Base-by-base conservation (phyloP, 2,113 vertebrate species). In the Engraulis encrasicolus region DNA sequence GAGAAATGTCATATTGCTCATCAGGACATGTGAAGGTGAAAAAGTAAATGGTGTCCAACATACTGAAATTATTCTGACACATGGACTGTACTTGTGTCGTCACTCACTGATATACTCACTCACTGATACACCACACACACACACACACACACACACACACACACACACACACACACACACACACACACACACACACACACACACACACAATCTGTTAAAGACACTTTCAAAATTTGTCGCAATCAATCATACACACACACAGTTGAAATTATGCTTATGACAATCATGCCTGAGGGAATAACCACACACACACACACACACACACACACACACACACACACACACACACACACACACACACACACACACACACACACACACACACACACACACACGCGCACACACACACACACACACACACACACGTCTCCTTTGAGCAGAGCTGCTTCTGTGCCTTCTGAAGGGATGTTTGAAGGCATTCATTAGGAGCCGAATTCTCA, bases 81-180 rank as follows among this genome's bases (percentile, higher is more conserved):
- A 58, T 58, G 1, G 40, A 9, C 40, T 45, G 40, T 45, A 3
- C 40, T 45, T 9, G 3, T 9, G 3, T 45, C 40, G 5, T 20
- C 52, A 58, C 52, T 20, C 52, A 58, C 52, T 20, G 18, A 58
- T 20, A 58, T 20, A 58, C 52, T 20, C 52, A 58, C 52, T 20
- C 52, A 58, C 52, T 20, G 18, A 58, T 20, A 58, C 52, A 58
- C 52, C n/a, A n/a, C n/a, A n/a, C n/a, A n/a, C n/a, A n/a, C n/a
- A n/a, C n/a, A n/a, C 50, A 52, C 50, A 52, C 50, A 52, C 18
- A 58, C 52, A 58, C 52, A 58, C 52, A 58, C 52, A 58, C 52
- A 58, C 52, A 58, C 52, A 58, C 52, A 58, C 52, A 58, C 52
- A 58, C 52, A 58, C 52, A 58, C 52, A 58, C 52, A 58, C 52